Conservation (phyloP, 1,140 invertebrate genomes). For the Macrosteles quadrilineatus region DNA sequence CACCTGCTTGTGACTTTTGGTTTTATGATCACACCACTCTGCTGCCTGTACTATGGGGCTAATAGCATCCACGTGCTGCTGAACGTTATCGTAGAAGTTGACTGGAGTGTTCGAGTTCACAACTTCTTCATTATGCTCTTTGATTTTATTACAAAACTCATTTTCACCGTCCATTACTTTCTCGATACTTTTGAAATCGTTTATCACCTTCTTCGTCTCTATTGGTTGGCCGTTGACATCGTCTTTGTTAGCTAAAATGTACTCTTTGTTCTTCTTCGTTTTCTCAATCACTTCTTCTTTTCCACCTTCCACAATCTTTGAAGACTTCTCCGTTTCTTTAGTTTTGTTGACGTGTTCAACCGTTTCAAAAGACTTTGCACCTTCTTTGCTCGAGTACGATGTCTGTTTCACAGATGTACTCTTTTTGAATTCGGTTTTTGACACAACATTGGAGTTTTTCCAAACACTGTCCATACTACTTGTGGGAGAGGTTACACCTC, state of each 20-base stretch:
- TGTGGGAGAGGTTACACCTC: background rate
- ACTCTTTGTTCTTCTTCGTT: constrained; percentile 19
- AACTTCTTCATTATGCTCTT: background rate
- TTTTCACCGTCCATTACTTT: constrained; percentile 7
- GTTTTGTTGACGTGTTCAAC: constrained; percentile 21
- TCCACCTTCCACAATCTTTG: background rate
- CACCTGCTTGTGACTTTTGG: background rate
- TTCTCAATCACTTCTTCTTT: constrained; percentile 27
- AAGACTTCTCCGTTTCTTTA: constrained; percentile 6
- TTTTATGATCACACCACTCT: background rate
- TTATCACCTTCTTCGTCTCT: background rate
- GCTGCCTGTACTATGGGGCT: background rate
- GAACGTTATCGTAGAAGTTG: constrained; percentile 11
- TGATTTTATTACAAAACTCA: constrained; percentile 12
- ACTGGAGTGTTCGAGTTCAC: background rate
- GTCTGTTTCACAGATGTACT: background rate
- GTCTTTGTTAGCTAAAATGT: constrained; percentile 10
- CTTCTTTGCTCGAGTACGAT: constrained; percentile 5
- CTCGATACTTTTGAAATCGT: constrained; percentile 18
- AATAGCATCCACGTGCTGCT: background rate
- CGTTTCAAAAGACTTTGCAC: constrained; percentile 1
- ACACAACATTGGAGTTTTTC: background rate
- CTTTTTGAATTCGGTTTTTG: constrained; percentile 18
- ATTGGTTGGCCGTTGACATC: background rate
- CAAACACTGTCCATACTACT: background rate